Conservation (phyloP, 1,140 invertebrate genomes). For the Drosophila bocqueti region DNA sequence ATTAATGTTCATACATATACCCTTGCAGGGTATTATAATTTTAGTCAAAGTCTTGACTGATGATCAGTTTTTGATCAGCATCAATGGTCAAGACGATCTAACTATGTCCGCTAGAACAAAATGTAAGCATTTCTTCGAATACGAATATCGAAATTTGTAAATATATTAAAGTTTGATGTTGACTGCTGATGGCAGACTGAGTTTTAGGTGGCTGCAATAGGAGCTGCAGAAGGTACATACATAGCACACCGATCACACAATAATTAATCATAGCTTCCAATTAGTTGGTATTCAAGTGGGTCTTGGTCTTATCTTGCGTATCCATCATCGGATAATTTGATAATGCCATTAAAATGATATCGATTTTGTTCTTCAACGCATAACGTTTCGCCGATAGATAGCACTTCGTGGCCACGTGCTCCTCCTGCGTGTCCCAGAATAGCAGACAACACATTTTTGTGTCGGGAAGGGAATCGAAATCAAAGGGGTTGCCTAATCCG, state of each 20-base stretch:
- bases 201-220: not conserved
- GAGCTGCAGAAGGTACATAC: not conserved
- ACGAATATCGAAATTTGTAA: too few species aligned
- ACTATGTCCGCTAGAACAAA: too few species aligned
- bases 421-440: constrained; percentile 14
- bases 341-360: constrained; percentile 22
- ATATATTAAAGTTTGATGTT: too few species aligned
- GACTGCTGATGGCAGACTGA: too few species aligned
- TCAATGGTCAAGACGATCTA: too few species aligned
- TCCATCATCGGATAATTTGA: constrained; percentile 13
- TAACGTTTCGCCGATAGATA: not conserved
- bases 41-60: too few species aligned
- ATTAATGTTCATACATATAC: not conserved
- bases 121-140: too few species aligned
- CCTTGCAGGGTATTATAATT: too few species aligned
- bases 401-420: constrained; percentile 10
- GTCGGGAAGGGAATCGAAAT: not conserved
- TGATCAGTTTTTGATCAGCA: too few species aligned
- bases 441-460: constrained; percentile 29
- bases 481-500: constrained; percentile 52
- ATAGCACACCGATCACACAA: not conserved
- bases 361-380: constrained; percentile 15
- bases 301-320: not conserved
- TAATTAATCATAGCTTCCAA: not conserved
- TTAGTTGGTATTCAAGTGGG: not conserved